Base-by-base conservation (phyloP, 1,140 invertebrate genomes). In the Cryptotermes secundus region DNA sequence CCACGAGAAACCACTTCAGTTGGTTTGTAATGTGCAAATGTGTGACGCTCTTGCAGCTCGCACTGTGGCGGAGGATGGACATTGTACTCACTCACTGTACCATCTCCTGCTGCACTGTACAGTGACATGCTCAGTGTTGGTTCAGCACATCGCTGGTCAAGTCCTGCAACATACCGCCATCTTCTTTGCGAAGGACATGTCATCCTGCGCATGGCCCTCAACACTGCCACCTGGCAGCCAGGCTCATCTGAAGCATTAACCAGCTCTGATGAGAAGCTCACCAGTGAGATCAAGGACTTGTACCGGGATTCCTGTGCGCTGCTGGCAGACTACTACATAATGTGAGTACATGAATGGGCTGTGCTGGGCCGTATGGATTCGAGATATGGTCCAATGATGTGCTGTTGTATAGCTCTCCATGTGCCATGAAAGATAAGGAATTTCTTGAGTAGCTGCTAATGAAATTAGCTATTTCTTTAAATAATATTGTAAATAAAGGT, bases 121-220 rank as follows among this genome's bases (percentile, higher is more conserved):
- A 91, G 92, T 49, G 94, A 95, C 86, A 92, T 95, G 85, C 89
- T 94, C 36, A 92, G 92, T 83, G 92, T 95, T 72, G 94, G 93
- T 1, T 92, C 92, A 79, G 91, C 90, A 79, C 93, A 95, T 88
- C 91, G 92, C 85, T 90, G 90, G 80, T 90, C 90, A 0, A 94
- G 92, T 86, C 92, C 92, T 16, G 86, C 90, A 79, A 94, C 93
- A 0, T 95, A 95, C 86, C 89, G 92, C 59, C 93, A 95, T 87
- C 89, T 95, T 38, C 87, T 95, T 45, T 91, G 91, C 85, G 94
- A 95, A 88, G 94, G 92, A 26, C 93, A 94, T 87, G 90, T 93
- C 84, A 91, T 95, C 83, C 88, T 95, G 81, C 89, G 91, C 83
- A 89, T 88, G 22, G 36, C 83, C 36, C 79, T 85, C 35, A 24